A percentile compares a stretch with the other conserved stretches of the same genome.
Evolutionary conservation across 2,113 vertebrate genomes (phyloP).

Genomic region (Origma solitaria): DNA sequence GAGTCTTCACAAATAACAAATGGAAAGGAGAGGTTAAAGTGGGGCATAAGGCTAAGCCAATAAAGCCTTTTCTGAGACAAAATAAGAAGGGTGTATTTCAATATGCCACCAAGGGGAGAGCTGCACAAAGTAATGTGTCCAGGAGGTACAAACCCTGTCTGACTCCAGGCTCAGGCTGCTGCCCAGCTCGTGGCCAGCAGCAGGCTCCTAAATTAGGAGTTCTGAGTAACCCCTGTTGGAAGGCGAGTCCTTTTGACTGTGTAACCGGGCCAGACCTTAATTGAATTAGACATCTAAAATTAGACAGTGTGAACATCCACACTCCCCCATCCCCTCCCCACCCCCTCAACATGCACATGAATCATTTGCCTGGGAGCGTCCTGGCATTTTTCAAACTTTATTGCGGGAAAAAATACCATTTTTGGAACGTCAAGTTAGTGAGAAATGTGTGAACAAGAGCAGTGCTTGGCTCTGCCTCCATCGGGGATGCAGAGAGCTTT

Average conservation of each 20-base stretch:
- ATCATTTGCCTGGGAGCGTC: not conserved
- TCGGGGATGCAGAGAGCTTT: not conserved
- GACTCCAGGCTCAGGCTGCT: not conserved
- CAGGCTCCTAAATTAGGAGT: not conserved
- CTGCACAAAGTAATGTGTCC: not conserved
- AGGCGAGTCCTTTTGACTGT: not conserved
- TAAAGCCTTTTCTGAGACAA: slow-evolving; percentile 42
- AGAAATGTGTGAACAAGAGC: not conserved
- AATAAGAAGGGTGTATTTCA: slow-evolving; percentile 26
- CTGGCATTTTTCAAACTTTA: not conserved
- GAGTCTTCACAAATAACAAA: slow-evolving; percentile 48
- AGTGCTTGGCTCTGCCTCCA: not conserved
- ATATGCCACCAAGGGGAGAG: not conserved
- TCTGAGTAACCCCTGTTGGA: not conserved
- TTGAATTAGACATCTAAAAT: slow-evolving; percentile 26
- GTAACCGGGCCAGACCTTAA: not conserved
- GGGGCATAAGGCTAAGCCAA: slow-evolving; percentile 48
- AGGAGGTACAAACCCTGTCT: not conserved
- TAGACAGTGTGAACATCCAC: not conserved
- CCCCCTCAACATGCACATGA: not conserved
- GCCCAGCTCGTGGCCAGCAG: not conserved
- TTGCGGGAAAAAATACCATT: not conserved
- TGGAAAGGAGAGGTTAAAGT: slow-evolving; percentile 21
- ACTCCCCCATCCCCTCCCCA: not conserved
- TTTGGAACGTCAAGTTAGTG: not conserved